Conservation (phyloP, 2,113 vertebrate genomes). For the Numida meleagris region DNA sequence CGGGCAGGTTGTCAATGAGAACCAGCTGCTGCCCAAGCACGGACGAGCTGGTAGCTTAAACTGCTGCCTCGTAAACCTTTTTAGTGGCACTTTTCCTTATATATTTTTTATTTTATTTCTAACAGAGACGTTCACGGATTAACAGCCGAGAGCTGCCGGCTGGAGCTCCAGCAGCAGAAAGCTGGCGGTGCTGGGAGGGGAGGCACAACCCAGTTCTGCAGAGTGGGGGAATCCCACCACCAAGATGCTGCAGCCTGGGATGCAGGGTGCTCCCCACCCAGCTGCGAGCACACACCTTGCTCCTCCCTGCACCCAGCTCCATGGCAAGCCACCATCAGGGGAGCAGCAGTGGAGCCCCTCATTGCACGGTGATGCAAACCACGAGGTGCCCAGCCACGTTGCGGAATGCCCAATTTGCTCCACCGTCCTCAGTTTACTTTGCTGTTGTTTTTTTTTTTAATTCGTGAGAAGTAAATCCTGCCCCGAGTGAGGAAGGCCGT, state of each 20-base stretch:
- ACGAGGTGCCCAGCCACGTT: background rate
- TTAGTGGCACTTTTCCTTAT: constrained; percentile 47
- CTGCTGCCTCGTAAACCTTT: constrained; percentile 61
- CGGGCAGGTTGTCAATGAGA: constrained; percentile 4
- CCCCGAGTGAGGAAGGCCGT: constrained; percentile 42
- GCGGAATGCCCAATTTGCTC: background rate
- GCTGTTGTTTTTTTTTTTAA: background rate
- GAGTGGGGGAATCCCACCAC: background rate
- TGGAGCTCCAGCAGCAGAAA: background rate
- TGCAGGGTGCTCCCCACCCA: background rate
- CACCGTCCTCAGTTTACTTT: constrained; percentile 60
- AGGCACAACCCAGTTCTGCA: background rate
- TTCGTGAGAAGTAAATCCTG: constrained; percentile 66
- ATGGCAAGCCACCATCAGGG: background rate
- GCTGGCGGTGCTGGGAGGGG: background rate
- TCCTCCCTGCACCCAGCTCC: rapidly evolving
- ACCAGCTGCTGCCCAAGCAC: constrained; percentile 7
- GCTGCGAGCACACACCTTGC: background rate
- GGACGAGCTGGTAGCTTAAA: constrained; percentile 31
- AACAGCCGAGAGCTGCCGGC: constrained; percentile 39
- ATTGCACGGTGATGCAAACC: background rate
- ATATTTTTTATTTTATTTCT: constrained; percentile 67
- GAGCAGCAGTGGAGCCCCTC: background rate
- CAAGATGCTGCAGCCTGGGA: background rate
- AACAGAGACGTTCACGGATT: constrained; percentile 63